Percentiles rank a stretch among this genome's conserved stretches.
Evolutionary conservation across 2,797 vertebrate species (phyloP).

Genomic region (Tarsius wallacei): DNA sequence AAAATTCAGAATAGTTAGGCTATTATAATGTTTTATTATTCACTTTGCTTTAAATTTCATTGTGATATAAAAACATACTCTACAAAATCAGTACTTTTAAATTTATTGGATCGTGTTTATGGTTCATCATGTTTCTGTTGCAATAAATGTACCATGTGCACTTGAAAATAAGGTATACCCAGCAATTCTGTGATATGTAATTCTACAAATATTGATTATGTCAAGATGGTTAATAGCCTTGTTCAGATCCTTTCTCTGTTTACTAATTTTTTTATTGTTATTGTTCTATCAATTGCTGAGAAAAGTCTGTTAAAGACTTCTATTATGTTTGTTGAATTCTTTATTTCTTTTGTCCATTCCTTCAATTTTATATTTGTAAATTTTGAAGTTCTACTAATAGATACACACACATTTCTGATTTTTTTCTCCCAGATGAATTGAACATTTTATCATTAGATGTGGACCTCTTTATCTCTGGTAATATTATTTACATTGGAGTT

Average conservation of each 20-base stretch:
- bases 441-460: background rate
- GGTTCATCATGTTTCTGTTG: background rate
- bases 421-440: background rate
- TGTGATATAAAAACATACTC: background rate
- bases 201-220: background rate
- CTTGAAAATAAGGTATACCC: background rate
- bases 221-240: background rate
- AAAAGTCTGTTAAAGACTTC: background rate
- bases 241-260: background rate
- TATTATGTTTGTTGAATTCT: background rate
- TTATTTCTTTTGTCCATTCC: background rate
- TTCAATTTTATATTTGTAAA: background rate
- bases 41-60: slow-evolving; percentile 21
- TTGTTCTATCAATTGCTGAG: background rate
- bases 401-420: background rate
- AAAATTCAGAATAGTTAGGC: background rate
- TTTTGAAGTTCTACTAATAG: background rate
- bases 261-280: background rate
- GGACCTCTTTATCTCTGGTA: background rate
- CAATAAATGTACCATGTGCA: background rate
- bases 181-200: background rate
- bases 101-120: background rate
- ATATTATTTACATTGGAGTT: background rate
- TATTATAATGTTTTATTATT: background rate
- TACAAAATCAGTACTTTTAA: background rate